Evolutionary conservation across 2,797 vertebrate species (phyloP).

Genomic region (Eulemur rubriventer): DNA sequence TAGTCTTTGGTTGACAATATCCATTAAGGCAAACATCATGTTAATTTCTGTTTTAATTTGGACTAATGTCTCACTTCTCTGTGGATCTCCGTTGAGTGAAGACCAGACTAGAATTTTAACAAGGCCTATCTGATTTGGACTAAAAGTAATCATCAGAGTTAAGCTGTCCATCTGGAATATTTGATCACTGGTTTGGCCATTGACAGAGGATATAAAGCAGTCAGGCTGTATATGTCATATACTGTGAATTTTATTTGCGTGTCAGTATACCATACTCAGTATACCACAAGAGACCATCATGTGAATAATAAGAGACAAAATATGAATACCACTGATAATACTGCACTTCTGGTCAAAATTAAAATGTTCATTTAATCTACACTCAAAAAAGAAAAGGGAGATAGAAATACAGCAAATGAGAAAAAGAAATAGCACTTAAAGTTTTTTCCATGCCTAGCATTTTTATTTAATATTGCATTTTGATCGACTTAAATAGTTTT

Average conservation of each 20-base stretch:
- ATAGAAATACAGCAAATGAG: neutral
- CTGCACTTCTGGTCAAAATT: neutral
- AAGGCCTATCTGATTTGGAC: neutral
- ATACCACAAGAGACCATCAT: neutral
- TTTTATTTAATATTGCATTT: conserved; percentile 30
- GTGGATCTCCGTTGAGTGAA: neutral
- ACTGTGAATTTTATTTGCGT: neutral
- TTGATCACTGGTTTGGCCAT: neutral
- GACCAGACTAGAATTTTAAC: conserved; percentile 4
- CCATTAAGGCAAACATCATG: neutral
- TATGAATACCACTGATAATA: neutral
- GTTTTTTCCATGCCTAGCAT: neutral
- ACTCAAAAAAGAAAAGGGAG: neutral
- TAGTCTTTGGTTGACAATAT: neutral
- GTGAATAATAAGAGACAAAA: neutral
- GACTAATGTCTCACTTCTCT: neutral
- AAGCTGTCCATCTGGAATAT: neutral
- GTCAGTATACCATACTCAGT: too few species aligned
- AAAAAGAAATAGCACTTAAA: neutral
- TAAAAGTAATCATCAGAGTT: neutral
- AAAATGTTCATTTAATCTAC: neutral
- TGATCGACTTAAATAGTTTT: neutral
- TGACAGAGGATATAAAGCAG: neutral
- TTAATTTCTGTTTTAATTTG: conserved; percentile 26
- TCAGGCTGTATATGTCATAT: neutral